Base-by-base conservation (phyloP, 2,113 vertebrate species). In the Halichoerus grypus region DNA sequence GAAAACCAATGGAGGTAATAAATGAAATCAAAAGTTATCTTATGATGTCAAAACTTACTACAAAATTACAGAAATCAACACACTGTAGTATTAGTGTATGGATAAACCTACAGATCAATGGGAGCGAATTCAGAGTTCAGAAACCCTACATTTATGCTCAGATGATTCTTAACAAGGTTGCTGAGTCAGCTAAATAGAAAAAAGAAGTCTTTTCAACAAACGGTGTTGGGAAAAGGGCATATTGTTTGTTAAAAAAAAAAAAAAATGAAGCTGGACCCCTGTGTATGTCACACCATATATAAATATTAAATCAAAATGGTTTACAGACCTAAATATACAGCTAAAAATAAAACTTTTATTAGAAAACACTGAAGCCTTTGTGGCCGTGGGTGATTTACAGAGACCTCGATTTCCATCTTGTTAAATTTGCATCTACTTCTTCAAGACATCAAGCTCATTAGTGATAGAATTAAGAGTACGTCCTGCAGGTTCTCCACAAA, bases 401-500 rank as follows among this genome's bases (percentile, higher is more conserved):
- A 88, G 15, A 61, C 61, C 63, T 49, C 76, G 69, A 79, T 33
- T 36, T n/a, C 77, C 59, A 61, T 95, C 33, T 61, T 74, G 14
- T 13, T 89, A 92, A 53, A 6, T 69, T 76, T 72, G 19, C 22
- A 76, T 36, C 55, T 96, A 55, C 7, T 69, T n/a, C 36, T 6
- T 42, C 42, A 91, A 55, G 61, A 89, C 42, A 59, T 46, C 39
- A 79, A 88, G 36, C 69, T 88, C 53, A 57, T 72, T 61, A 85
- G 3, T 36, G 24, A 51, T 2, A 84, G 55, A 65, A 65, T 65
- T 65, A 14, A 65, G 31, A 28, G 99, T 39, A 99, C 99, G 97
- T 99, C 97, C 49, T 99, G 99, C 96, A 99, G 99, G 97, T 99
- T 99, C 77, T 99, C 99, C 87, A 99, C 99, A 99, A 99, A 99